These are phyloP conservation scores for Pyralis farinalis DNA, from an alignment of 2,888 invertebrate genomes.

Conservation along the genomic window DNA sequence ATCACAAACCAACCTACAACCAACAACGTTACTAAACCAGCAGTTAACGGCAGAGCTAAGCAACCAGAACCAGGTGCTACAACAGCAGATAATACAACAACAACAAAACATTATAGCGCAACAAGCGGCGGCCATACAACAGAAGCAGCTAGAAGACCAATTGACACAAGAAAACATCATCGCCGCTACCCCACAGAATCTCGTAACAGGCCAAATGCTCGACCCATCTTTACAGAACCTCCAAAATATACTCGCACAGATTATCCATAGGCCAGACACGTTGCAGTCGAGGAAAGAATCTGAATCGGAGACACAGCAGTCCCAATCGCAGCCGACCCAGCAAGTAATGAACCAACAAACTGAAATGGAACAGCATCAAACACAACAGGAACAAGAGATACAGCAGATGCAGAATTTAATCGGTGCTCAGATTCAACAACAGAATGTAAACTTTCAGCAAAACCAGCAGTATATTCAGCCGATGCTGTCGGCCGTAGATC, in stretches of 20 bases:
- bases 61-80: slow-evolving; percentile 73
- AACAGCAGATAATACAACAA: slow-evolving; percentile 76
- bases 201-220: slow-evolving; percentile 60
- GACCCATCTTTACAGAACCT: slow-evolving; percentile 77
- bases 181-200: slow-evolving; percentile 56
- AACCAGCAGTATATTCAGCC: slow-evolving; percentile 57
- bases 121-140: slow-evolving; percentile 70
- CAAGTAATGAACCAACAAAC: slow-evolving; percentile 34
- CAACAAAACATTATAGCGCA: slow-evolving; percentile 71
- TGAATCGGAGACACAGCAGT: slow-evolving; percentile 54
- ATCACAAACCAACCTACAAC: slow-evolving; percentile 54
- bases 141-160: slow-evolving; percentile 68
- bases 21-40: slow-evolving; percentile 49
- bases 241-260: slow-evolving; percentile 67
- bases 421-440: slow-evolving; percentile 54
- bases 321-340: slow-evolving; percentile 37
- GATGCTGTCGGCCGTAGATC: slow-evolving; percentile 48
- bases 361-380: slow-evolving; percentile 33
- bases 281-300: slow-evolving; percentile 65
- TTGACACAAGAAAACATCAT: slow-evolving; percentile 59
- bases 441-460: slow-evolving; percentile 49
- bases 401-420: slow-evolving; percentile 59
- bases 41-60: slow-evolving; percentile 61
- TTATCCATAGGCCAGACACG: slow-evolving; percentile 67
- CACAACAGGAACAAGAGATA: slow-evolving; percentile 46